Base-by-base conservation (phyloP, 2,797 vertebrate genomes). In the Glyptemys insculpta region DNA sequence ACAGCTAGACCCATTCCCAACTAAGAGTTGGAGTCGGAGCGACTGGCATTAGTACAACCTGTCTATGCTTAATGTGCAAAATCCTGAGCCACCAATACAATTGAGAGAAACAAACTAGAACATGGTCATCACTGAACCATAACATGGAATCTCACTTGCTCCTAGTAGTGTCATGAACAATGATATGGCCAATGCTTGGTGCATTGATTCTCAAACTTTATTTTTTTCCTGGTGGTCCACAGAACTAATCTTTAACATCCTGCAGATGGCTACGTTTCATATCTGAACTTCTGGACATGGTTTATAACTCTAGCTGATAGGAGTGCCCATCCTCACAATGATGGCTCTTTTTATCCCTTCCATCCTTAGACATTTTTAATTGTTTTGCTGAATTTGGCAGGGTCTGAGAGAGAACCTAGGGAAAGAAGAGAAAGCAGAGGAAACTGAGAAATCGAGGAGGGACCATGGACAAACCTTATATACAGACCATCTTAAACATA, bases 301-400 rank as follows among this genome's bases (percentile, higher is more conserved):
- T 10, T 56, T 65, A 12, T 2, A 81, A 0, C 0, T 2, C 4
- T 74, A 6, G 23, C 84, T 89, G 3, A 11, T 21, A n/a, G 31
- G 7, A 74, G 37, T 74, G 10, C 21, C 21, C 23, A 1, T 21
- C 79, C 5, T 8, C 53, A 23, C 79, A 86, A 5, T 86, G 85
- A 88, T 62, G 7, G 0, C 87, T 1, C 37, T n/a, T 83, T 14
- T 6, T 21, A 31, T 0, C 59, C 89, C 65, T 92, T 83, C 41
- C 59, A 14, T 83, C 47, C 86, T 34, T 62, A 34, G 15, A 6
- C 54, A n/a, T 85, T 87, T 88, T 47, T 16, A 89, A 65, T 16
- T 79, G 3, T 50, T 89, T 80, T 31, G 53, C 14, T 80, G 19
- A 80, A 34, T 80, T 88, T 65, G 80, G 3, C 12, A 87, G 7